These are phyloP conservation scores for Masticophis lateralis DNA, from an alignment of 2,797 vertebrate genomes.

Conservation along the genomic window DNA sequence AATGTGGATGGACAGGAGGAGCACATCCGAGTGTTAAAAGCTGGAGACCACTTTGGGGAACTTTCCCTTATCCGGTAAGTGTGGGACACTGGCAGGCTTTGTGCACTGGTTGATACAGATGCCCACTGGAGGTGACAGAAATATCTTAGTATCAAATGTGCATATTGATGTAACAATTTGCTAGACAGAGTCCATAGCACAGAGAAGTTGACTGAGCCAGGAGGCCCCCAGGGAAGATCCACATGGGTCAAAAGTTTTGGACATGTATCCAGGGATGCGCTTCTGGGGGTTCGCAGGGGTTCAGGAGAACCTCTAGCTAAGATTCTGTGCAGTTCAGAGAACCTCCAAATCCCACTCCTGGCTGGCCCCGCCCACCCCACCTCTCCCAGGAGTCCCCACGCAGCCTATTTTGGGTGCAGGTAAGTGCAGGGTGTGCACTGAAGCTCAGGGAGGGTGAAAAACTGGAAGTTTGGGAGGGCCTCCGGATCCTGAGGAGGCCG, in stretches of 20 bases:
- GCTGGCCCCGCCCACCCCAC: too few relatives aligned
- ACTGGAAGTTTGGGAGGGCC: too few relatives aligned
- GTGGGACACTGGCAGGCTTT: background rate
- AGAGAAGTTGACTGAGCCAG: background rate
- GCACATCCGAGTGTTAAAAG: constrained; percentile 74
- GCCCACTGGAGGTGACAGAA: background rate
- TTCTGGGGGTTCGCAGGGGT: too few relatives aligned
- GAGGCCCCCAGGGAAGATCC: background rate
- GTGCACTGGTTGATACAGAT: background rate
- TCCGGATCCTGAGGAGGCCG: too few relatives aligned
- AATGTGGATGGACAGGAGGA: constrained; percentile 42
- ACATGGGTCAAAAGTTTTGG: constrained; percentile 63
- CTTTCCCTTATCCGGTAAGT: constrained; percentile 82
- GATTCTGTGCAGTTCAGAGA: too few relatives aligned
- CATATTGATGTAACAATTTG: background rate
- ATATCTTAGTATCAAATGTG: background rate
- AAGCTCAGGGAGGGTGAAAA: too few relatives aligned
- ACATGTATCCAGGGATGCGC: background rate
- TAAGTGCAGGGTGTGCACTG: too few relatives aligned
- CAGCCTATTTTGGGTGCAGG: too few relatives aligned
- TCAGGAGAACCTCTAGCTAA: too few relatives aligned
- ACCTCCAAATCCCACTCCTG: too few relatives aligned
- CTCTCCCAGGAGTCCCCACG: too few relatives aligned
- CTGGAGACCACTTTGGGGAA: constrained; percentile 83
- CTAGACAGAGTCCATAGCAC: background rate